A percentile compares a stretch with the other conserved stretches of the same genome.
Conservation (phyloP, 92 coral and sea anemone species). For the Nematostella vectensis region DNA sequence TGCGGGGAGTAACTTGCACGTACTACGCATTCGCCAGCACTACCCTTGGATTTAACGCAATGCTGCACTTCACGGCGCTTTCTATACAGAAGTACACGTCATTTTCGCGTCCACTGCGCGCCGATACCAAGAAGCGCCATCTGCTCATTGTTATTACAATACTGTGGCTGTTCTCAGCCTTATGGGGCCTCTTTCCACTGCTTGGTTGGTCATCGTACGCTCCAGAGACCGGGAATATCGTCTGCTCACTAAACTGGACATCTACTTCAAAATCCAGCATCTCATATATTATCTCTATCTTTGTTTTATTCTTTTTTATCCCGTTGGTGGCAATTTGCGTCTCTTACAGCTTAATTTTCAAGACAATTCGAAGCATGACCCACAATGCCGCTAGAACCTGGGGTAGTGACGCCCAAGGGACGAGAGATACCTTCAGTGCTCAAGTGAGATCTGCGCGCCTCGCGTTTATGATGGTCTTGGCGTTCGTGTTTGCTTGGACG, state of each 20-base stretch:
- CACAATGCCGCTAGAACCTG: constrained; percentile 24
- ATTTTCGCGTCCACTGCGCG: constrained; percentile 20
- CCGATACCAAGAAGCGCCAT: background rate
- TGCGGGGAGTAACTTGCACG: constrained; percentile 6
- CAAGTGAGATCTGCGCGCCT: constrained; percentile 24
- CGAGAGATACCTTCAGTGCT: constrained; percentile 29
- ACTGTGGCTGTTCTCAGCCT: constrained; percentile 18
- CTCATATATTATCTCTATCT: constrained; percentile 22
- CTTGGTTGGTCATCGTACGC: constrained; percentile 41
- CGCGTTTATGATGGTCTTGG: constrained; percentile 18
- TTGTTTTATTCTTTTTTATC: constrained; percentile 21
- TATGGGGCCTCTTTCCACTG: constrained; percentile 34
- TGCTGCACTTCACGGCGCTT: constrained; percentile 28
- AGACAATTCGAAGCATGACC: constrained; percentile 25
- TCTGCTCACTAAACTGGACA: constrained; percentile 36
- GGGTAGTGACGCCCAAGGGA: constrained; percentile 21
- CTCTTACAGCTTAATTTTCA: constrained; percentile 11
- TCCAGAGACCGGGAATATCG: constrained; percentile 24
- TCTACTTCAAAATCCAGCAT: constrained; percentile 4
- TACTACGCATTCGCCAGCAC: constrained; percentile 23
- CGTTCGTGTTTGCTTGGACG: constrained; percentile 41
- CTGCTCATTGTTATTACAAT: background rate
- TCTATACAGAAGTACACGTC: constrained; percentile 27
- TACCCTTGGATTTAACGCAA: constrained; percentile 19
- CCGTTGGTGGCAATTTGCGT: constrained; percentile 14